Base-by-base conservation (phyloP, 2,797 vertebrate genomes). In the Sebastes kiyomatsui region DNA sequence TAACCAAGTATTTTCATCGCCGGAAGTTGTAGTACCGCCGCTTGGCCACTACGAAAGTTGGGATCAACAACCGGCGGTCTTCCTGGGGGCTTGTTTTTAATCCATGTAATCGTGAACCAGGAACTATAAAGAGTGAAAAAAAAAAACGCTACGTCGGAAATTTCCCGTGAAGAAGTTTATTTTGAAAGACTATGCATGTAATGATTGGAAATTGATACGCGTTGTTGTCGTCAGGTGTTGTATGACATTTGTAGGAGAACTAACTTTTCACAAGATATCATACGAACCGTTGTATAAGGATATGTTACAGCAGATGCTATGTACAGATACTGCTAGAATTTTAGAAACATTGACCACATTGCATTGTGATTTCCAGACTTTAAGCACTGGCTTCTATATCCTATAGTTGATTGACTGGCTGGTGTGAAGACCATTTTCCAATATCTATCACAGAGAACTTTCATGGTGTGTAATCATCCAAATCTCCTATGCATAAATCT, bases 381-480 rank as follows among this genome's bases (percentile, higher is more conserved):
- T 66, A 67, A 75, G 72, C 79, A 60, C 52, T 82, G 82, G 72
- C 87, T 86, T 86, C 79, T 80, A 84, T 77, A 61, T 80, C 60
- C 73, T 35, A 16, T 22, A 52, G 79, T 58, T 85, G 78, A 87
- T 89, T 90, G 80, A 84, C 75, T 88, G 88, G 91, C 83, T 12
- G 61, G 78, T 81, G 83, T 58, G 66, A 88, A 62, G 66, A 52
- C 58, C 52, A 12, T 82, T 88, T 90, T 91, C 89, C 89, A 82
- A 71, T 85, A 75, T 85, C 80, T 87, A 72, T 91, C 87, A 89
- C 65, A 79, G 65, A 62, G 67, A 80, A 79, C 82, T 76, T 91
- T 90, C 78, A 86, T 85, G 72, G 83, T 73, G 82, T 77, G 83
- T 88, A 90, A 92, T 89, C 85, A 69, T 91, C 90, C 92, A 90